Conservation (phyloP, 2,113 vertebrate species). For the Alethe castanea region DNA sequence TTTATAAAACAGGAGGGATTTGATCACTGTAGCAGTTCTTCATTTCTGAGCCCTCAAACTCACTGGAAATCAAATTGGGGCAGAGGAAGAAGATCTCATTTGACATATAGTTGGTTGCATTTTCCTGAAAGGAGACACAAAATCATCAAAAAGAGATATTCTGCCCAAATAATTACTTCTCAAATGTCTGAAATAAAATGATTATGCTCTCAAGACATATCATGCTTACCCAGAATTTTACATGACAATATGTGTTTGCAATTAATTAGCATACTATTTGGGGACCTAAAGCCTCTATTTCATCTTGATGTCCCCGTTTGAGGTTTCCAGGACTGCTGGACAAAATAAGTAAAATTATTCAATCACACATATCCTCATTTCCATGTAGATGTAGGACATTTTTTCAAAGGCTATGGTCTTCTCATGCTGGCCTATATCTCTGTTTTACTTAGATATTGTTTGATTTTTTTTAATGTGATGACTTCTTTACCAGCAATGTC, state of each 20-base stretch:
- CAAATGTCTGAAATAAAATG: background rate
- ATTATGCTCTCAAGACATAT: background rate
- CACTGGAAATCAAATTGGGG: background rate
- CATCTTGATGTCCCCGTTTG: background rate
- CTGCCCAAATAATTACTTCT: background rate
- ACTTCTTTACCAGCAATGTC: background rate
- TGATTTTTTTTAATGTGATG: background rate
- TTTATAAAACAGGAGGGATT: background rate
- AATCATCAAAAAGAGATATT: background rate
- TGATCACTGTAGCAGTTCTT: background rate
- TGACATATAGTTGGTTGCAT: background rate
- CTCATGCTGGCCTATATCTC: background rate
- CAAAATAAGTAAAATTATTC: background rate
- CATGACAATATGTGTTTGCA: background rate
- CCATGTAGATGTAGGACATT: background rate
- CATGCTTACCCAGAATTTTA: background rate
- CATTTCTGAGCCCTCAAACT: background rate
- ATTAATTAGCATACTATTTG: background rate
- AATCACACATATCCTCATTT: background rate
- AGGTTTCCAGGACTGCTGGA: background rate
- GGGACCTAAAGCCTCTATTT: background rate
- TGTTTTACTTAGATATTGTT: background rate
- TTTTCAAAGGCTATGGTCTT: background rate
- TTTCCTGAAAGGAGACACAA: background rate
- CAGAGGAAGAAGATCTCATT: background rate